phyloP scores from a whole-genome alignment of 2,888 invertebrate species.

The Trachelus stipa region DNA sequence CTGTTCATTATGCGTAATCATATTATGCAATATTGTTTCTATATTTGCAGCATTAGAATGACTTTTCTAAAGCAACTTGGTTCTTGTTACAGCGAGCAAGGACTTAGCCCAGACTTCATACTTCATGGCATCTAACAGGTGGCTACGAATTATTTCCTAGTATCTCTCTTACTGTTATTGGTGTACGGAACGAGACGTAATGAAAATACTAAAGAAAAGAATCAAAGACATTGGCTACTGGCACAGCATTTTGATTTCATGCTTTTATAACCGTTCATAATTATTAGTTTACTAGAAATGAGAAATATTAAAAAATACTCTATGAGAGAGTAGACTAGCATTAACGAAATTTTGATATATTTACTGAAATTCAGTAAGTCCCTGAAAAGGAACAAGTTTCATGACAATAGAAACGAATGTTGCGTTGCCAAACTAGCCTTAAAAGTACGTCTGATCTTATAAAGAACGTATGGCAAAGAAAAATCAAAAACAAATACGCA shows the following conservation, averaged over 20 bases:
- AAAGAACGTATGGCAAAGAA: slow-evolving; percentile 46
- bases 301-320: slow-evolving; percentile 9
- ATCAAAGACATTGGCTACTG: slow-evolving; percentile 42
- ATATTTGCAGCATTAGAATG: too few relatives aligned
- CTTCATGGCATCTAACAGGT: slow-evolving; percentile 98
- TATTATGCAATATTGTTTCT: too few relatives aligned
- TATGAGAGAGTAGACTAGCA: too few relatives aligned
- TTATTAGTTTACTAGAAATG: slow-evolving; percentile 18
- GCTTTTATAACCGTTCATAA: neutral
- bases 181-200: slow-evolving; percentile 19
- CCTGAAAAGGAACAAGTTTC: too few relatives aligned
- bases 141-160: slow-evolving; percentile 51
- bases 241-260: slow-evolving; percentile 41
- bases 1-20: neutral
- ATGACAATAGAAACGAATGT: slow-evolving; percentile 40
- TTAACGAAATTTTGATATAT: too few relatives aligned
- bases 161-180: slow-evolving; percentile 46
- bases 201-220: slow-evolving; percentile 16
- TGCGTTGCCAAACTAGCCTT: slow-evolving; percentile 44
- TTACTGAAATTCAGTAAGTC: too few relatives aligned
- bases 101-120: slow-evolving; percentile 98
- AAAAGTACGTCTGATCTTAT: slow-evolving; percentile 42
- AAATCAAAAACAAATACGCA: slow-evolving; percentile 18
- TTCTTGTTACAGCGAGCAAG: slow-evolving; percentile 81
- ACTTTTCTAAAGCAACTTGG: neutral